These are phyloP conservation scores for Muschampia plurimacula DNA, from an alignment of 2,888 invertebrate species.

Conservation along the genomic window DNA sequence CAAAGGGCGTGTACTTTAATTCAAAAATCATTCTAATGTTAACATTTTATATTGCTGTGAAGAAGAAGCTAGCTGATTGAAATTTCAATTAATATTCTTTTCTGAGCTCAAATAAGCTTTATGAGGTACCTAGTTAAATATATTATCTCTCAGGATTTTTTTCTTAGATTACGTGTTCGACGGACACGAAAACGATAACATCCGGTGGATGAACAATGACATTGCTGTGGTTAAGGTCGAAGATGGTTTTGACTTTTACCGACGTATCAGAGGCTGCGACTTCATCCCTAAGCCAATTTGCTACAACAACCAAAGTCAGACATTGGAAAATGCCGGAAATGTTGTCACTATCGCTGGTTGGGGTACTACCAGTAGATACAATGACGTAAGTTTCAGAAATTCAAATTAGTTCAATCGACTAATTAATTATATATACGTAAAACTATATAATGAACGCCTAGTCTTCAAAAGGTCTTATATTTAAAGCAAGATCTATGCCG, in stretches of 20 bases:
- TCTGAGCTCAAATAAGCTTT: too few relatives aligned
- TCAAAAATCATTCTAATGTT: too few relatives aligned
- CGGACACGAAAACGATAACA: slow-evolving; percentile 75
- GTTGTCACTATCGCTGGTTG: slow-evolving; percentile 68
- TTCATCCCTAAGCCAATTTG: slow-evolving; percentile 71
- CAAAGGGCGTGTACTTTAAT: too few relatives aligned
- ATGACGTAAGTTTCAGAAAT: slow-evolving; percentile 60
- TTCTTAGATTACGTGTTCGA: slow-evolving; percentile 72
- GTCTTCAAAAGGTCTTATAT: too few relatives aligned
- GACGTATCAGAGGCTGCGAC: slow-evolving; percentile 70
- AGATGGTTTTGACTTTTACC: slow-evolving; percentile 71
- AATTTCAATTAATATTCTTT: too few relatives aligned
- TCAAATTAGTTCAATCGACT: not conserved
- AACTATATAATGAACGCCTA: too few relatives aligned
- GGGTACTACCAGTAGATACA: slow-evolving; percentile 70
- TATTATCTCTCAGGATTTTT: not conserved
- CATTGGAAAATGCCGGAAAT: slow-evolving; percentile 70
- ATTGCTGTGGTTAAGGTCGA: slow-evolving; percentile 75
- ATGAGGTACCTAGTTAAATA: too few relatives aligned
- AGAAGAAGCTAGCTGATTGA: too few relatives aligned
- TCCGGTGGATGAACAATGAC: slow-evolving; percentile 79
- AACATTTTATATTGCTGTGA: too few relatives aligned
- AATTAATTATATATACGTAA: not conserved
- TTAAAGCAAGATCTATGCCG: too few relatives aligned
- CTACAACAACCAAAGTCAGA: slow-evolving; percentile 72